Conservation (phyloP, 2,113 vertebrate species). For the Burhinus oedicnemus region DNA sequence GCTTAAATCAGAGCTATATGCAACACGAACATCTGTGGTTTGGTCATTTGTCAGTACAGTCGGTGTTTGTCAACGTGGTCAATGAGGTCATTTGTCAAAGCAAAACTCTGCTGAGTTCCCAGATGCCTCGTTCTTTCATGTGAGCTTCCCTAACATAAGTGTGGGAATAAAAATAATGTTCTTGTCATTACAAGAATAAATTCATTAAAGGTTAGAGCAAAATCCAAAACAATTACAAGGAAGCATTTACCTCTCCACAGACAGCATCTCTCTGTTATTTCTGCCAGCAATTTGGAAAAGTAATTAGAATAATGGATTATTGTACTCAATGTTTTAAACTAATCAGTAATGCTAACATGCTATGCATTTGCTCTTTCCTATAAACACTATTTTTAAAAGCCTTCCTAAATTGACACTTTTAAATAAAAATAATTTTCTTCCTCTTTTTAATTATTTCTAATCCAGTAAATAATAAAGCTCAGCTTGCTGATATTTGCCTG, state of each 20-base stretch:
- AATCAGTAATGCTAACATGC: constrained; percentile 28
- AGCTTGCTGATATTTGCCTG: background rate
- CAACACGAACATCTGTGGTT: background rate
- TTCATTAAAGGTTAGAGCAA: constrained; percentile 37
- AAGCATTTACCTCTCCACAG: constrained; percentile 37
- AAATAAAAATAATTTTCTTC: constrained; percentile 29
- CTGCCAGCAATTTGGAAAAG: constrained; percentile 34
- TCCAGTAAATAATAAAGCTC: constrained; percentile 4
- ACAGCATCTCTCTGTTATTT: constrained; percentile 32
- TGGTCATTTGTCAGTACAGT: constrained; percentile 30
- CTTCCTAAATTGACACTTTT: constrained; percentile 10
- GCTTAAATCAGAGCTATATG: background rate
- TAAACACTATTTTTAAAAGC: constrained; percentile 21
- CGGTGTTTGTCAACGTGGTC: constrained; percentile 4
- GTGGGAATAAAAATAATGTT: constrained; percentile 10
- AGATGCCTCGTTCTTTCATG: background rate
- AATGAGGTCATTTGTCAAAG: constrained; percentile 51
- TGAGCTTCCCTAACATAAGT: background rate
- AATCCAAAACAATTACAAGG: constrained; percentile 46
- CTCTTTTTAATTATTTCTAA: constrained; percentile 14
- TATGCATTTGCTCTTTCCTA: constrained; percentile 22
- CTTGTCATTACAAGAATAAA: constrained; percentile 29
- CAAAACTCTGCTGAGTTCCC: constrained; percentile 42
- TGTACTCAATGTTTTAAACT: constrained; percentile 35
- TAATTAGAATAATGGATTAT: constrained; percentile 65